phyloP scores from a whole-genome alignment of 2,113 vertebrate species.

The Amblyornis subalaris region DNA sequence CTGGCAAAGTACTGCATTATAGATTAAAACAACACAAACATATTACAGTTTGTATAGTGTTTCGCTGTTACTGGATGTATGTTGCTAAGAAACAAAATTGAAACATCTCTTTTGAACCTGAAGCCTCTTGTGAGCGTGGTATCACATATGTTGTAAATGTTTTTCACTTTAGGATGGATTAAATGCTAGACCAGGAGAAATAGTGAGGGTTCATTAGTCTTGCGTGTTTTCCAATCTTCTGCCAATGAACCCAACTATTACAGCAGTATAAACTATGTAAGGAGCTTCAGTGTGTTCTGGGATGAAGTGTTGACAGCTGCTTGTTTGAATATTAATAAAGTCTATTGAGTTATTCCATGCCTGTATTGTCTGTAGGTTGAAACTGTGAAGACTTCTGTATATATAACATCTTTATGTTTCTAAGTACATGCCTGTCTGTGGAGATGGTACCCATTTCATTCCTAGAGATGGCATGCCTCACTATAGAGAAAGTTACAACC shows the following conservation, averaged over 20 bases:
- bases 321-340: slow-evolving; percentile 53
- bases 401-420: not conserved
- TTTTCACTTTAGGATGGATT: slow-evolving; percentile 31
- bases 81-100: slow-evolving; percentile 64
- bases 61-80: slow-evolving; percentile 16
- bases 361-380: not conserved
- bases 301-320: slow-evolving; percentile 44
- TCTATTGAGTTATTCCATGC: slow-evolving; percentile 17
- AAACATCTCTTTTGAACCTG: slow-evolving; percentile 42
- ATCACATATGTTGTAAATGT: not conserved
- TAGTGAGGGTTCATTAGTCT: not conserved
- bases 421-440: not conserved
- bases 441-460: not conserved
- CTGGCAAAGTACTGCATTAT: not conserved
- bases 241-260: slow-evolving; percentile 3
- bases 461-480: not conserved
- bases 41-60: not conserved
- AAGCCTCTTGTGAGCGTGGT: not conserved
- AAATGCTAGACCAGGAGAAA: slow-evolving; percentile 8
- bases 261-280: not conserved
- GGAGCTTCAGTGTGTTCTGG: not conserved
- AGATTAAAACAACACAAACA: slow-evolving; percentile 10
- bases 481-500: slow-evolving; percentile 32
- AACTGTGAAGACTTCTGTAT: not conserved
- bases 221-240: slow-evolving; percentile 5